These are phyloP conservation scores for Gonioctena quinquepunctata DNA, from an alignment of 1,140 invertebrate species.

Conservation along the genomic window DNA sequence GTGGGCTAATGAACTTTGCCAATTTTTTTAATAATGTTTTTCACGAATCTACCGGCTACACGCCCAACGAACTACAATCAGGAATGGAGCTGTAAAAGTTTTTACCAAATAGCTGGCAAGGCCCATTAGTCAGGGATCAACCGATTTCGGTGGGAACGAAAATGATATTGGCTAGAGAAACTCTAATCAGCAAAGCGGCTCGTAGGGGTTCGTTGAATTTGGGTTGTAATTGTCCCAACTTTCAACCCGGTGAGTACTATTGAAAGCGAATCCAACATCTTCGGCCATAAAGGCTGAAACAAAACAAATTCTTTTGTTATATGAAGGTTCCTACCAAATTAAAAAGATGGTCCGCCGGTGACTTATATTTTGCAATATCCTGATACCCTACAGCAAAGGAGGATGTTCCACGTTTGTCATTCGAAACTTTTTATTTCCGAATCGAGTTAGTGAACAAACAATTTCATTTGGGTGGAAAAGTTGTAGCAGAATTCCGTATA, in stretches of 20 bases:
- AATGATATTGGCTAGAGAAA: too few relatives aligned
- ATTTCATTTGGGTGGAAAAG: background rate
- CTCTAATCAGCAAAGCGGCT: too few relatives aligned
- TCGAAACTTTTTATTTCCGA: background rate
- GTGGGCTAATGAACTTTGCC: background rate
- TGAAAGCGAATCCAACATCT: too few relatives aligned
- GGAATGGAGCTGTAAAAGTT: too few relatives aligned
- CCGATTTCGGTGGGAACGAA: too few relatives aligned
- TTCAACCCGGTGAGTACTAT: too few relatives aligned
- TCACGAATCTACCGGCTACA: slow-evolving; percentile 5
- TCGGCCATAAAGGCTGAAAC: too few relatives aligned
- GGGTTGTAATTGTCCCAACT: too few relatives aligned
- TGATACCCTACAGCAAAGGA: background rate
- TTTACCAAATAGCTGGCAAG: too few relatives aligned
- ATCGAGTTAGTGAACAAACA: background rate
- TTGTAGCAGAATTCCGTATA: background rate
- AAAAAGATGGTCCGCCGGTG: background rate
- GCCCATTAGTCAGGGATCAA: too few relatives aligned
- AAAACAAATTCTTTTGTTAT: too few relatives aligned
- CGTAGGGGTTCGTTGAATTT: too few relatives aligned
- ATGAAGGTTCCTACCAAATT: slow-evolving; percentile 4
- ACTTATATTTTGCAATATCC: slow-evolving; percentile 6
- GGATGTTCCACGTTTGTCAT: slow-evolving; percentile 6
- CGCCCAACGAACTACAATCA: background rate
- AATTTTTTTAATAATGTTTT: background rate